Evolutionary conservation across 2,888 invertebrate species (phyloP), one percentile per base, ranked within the genome.

Genomic region (Orthonevra nobilis): DNA sequence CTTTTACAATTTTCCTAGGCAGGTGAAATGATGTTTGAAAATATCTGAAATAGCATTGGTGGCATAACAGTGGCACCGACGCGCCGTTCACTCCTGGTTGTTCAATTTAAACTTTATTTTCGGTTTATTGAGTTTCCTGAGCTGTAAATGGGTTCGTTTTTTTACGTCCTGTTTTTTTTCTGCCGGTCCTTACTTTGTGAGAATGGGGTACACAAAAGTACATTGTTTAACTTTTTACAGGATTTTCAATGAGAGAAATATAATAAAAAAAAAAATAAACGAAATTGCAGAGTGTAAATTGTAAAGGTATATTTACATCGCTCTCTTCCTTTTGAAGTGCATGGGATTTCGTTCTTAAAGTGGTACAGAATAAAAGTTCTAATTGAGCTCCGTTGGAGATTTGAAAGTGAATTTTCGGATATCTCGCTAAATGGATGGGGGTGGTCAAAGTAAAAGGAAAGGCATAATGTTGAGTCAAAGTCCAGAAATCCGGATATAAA

Each of bases 81-180:
- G 46, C 14, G 48, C 34, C 54, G 64, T 38, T 54, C 64, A 26
- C 70, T 40, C 10, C 70, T 66, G 60, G 56, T 26, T 79, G 79
- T 79, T 79, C 79, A 79, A 79, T 79, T 79, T 79, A 79, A 79
- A 79, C 79, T 79, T 79, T 79, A 79, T 79, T 79, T 72, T 79
- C 79, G 73, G 79, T 79, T 73, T 79, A 79, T 79, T 79, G 79
- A 79, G 79, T 79, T 79, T 48, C 46, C 58, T 66, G 79, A 66
- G 66, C 73, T 73, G 79, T 79, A 73, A 79, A 79, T 79, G 79
- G 79, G 73, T 68, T 79, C 23, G 34, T 48, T 60, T 54, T 48
- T 48, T 52, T 15, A n/a, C n/a, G n/a, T n/a, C 34, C 20, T 19
- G 2, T 26, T 38, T 9, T 23, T 56, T 38, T 30, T n/a, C 54